Evolutionary conservation across 2,113 vertebrate genomes (phyloP).

Genomic region (Oenanthe melanoleuca): DNA sequence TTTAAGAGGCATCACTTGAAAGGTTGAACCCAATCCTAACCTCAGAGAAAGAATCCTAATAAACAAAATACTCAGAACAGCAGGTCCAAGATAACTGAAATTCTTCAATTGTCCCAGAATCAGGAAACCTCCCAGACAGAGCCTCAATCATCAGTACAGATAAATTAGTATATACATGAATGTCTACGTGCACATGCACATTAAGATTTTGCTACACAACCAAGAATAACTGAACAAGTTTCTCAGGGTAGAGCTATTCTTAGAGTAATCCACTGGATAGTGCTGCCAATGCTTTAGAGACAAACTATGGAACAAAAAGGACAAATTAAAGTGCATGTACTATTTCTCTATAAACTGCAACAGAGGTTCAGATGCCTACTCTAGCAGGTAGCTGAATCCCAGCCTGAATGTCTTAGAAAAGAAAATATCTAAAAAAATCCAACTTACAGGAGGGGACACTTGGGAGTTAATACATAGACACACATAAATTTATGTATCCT

Average conservation of each 20-base stretch:
- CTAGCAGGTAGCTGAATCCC: neutral
- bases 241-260: neutral
- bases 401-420: neutral
- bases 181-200: too few species aligned
- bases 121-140: neutral
- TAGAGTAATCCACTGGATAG: neutral
- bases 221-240: neutral
- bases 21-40: neutral
- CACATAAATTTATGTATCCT: neutral
- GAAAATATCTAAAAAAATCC: neutral
- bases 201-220: neutral
- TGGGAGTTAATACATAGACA: neutral
- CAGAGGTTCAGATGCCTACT: neutral
- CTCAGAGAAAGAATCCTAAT: neutral
- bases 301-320: neutral
- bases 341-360: neutral
- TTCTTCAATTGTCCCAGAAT: neutral
- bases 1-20: neutral
- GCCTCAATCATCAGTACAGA: neutral
- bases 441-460: neutral
- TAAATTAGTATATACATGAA: accelerated
- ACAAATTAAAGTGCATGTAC: neutral
- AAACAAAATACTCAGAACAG: neutral
- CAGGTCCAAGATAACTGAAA: neutral
- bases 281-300: neutral